Evolutionary conservation across 2,113 vertebrate genomes (phyloP).

Genomic region (Etheostoma cragini): DNA sequence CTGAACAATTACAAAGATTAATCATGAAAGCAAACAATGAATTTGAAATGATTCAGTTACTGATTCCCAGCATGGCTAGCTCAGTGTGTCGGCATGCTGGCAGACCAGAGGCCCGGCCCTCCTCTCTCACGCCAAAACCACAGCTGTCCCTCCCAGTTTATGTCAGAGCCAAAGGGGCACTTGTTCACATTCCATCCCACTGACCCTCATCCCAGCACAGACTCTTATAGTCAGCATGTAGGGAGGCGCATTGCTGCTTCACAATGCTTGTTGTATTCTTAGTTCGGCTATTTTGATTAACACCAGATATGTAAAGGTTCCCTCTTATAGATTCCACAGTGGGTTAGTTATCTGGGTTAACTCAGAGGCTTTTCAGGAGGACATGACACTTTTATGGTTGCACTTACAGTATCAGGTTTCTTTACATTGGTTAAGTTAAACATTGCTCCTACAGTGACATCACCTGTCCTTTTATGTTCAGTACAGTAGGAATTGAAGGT

Average conservation of each 20-base stretch:
- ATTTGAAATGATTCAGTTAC: background rate
- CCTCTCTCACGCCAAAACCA: conserved; percentile 26
- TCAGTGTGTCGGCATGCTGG: conserved; percentile 34
- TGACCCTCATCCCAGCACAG: conserved; percentile 62
- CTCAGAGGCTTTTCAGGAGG: background rate
- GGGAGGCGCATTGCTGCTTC: conserved; percentile 21
- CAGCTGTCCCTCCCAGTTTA: conserved; percentile 73
- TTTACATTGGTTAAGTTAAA: background rate
- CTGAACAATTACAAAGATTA: background rate
- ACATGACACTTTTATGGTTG: background rate
- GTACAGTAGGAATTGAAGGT: conserved; percentile 30
- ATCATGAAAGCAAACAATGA: background rate
- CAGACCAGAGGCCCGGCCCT: conserved; percentile 22
- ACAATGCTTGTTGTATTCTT: conserved; percentile 64
- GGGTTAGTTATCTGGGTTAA: background rate
- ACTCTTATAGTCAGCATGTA: conserved; percentile 50
- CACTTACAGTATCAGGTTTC: background rate
- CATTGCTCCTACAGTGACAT: background rate
- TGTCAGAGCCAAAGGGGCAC: conserved; percentile 68
- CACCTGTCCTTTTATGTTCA: background rate
- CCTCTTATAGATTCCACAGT: background rate
- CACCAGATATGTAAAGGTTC: conserved; percentile 35
- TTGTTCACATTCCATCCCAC: conserved; percentile 74
- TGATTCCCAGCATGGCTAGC: conserved; percentile 24
- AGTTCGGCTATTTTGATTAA: conserved; percentile 54